Evolutionary conservation across 2,113 vertebrate genomes (phyloP).

Genomic region (Nymphicus hollandicus): DNA sequence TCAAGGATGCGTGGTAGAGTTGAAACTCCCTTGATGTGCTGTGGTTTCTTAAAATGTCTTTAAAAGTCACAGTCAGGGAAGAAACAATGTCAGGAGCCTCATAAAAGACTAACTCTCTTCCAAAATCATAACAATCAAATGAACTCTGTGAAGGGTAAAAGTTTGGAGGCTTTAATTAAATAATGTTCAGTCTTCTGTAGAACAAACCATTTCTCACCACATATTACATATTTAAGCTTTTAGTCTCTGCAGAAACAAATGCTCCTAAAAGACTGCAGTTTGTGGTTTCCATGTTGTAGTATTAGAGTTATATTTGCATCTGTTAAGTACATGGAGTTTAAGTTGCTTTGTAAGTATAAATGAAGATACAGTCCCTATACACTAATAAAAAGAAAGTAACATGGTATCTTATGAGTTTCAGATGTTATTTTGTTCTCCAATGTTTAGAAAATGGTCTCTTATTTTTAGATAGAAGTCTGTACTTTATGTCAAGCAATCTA

Average conservation of each 20-base stretch:
- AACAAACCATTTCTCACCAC: not conserved
- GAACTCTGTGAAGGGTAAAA: not conserved
- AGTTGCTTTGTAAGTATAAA: not conserved
- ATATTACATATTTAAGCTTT: not conserved
- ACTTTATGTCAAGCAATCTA: not conserved
- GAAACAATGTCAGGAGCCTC: not conserved
- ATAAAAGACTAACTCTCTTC: not conserved
- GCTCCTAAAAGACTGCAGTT: not conserved
- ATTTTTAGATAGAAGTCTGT: not conserved
- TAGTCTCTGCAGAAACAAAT: not conserved
- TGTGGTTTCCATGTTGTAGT: not conserved
- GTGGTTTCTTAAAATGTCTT: constrained; percentile 1
- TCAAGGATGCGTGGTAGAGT: not conserved
- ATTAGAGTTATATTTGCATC: not conserved
- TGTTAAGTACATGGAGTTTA: not conserved
- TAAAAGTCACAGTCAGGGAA: not conserved
- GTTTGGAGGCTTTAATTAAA: not conserved
- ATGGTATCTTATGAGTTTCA: not conserved
- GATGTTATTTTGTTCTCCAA: not conserved
- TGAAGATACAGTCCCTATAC: not conserved
- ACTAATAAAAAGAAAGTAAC: not conserved
- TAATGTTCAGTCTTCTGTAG: not conserved
- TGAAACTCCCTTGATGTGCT: not conserved
- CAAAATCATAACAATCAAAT: not conserved
- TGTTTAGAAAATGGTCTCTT: not conserved